Evolutionary conservation across 2,113 vertebrate genomes (phyloP).

Genomic region (Egretta garzetta): DNA sequence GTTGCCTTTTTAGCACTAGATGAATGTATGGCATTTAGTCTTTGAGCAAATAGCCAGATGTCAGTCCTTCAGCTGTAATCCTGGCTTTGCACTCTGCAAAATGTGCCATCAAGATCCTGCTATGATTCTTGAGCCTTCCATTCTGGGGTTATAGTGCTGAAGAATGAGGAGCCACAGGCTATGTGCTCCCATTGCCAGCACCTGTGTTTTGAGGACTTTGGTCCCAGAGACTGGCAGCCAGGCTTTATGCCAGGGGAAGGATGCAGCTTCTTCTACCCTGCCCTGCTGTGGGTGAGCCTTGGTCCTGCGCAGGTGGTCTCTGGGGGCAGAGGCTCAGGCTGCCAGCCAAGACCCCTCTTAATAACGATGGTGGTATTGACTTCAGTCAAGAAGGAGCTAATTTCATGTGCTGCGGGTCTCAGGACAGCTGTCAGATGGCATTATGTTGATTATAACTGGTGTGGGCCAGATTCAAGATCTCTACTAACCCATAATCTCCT

Average conservation of each 20-base stretch:
- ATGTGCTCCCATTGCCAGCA: neutral
- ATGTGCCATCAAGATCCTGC: neutral
- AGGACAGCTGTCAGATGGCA: slow-evolving; percentile 53
- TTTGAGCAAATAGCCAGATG: slow-evolving; percentile 29
- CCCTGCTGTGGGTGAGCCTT: neutral
- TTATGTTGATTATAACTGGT: slow-evolving; percentile 15
- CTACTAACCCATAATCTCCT: neutral
- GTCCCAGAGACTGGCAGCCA: neutral
- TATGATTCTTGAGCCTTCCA: neutral
- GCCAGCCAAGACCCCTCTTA: neutral
- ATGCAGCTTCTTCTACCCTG: neutral
- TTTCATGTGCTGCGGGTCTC: slow-evolving; percentile 13
- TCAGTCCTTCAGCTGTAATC: slow-evolving; percentile 31
- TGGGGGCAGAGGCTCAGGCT: slow-evolving; percentile 12
- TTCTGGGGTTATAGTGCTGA: neutral
- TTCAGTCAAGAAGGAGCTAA: slow-evolving; percentile 21
- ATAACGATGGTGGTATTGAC: neutral
- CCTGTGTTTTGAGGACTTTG: neutral
- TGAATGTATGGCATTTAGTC: neutral
- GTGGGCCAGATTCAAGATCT: slow-evolving; percentile 17
- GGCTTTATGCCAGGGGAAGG: neutral
- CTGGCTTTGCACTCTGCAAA: slow-evolving; percentile 19
- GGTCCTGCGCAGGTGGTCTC: neutral
- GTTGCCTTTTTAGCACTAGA: slow-evolving; percentile 29
- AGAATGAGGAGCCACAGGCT: neutral